Conservation (phyloP, 1,140 invertebrate species). For the Oreohelix idahoensis region DNA sequence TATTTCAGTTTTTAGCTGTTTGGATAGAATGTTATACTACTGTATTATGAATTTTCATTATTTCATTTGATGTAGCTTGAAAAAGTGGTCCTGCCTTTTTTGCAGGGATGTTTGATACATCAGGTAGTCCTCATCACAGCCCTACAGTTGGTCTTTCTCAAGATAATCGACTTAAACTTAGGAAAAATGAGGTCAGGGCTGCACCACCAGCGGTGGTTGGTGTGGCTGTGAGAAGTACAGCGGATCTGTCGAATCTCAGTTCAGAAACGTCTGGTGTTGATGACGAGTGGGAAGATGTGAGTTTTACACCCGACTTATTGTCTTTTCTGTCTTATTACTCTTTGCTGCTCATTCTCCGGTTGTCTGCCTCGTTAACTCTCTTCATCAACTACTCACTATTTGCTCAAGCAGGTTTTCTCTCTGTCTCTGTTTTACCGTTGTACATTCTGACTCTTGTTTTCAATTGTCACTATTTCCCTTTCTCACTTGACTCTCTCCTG, state of each 20-base stretch:
- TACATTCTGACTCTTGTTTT: no score
- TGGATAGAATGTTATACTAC: no score
- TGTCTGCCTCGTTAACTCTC: no score
- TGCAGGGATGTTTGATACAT: constrained; percentile 45
- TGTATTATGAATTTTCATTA: no score
- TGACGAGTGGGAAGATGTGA: constrained; percentile 48
- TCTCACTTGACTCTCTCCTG: no score
- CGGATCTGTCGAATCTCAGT: constrained; percentile 30
- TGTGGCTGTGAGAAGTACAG: constrained; percentile 42
- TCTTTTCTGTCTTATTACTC: neutral
- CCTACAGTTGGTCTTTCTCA: neutral
- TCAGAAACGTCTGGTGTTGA: constrained; percentile 29
- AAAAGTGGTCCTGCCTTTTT: neutral
- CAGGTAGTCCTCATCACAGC: neutral
- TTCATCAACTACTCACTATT: no score
- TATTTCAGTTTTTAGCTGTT: no score
- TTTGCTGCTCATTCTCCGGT: no score
- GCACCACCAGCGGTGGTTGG: constrained; percentile 44
- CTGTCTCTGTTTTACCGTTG: no score
- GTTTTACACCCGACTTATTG: neutral
- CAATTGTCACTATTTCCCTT: no score
- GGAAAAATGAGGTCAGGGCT: constrained; percentile 27
- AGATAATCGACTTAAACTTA: neutral
- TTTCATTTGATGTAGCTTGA: no score
- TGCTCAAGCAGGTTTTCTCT: no score